Conservation (phyloP, 2,797 vertebrate species). For the Botia almorhae region DNA sequence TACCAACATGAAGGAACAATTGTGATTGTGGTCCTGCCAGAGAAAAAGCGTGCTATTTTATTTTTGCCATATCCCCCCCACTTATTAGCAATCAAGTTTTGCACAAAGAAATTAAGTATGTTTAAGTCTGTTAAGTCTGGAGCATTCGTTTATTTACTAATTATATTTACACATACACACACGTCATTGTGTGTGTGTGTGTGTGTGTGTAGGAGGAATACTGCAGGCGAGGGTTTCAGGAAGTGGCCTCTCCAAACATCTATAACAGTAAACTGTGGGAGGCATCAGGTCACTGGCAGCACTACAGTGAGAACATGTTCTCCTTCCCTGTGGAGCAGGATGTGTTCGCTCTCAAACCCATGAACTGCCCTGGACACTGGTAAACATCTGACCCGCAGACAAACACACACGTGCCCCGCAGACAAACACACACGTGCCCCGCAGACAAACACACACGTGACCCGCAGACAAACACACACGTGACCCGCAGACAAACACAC, state of each 20-base stretch:
- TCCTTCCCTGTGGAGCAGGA: conserved; percentile 92
- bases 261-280: conserved; percentile 95
- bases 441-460: not conserved
- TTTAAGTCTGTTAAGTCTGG: no score
- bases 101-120: no score
- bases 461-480: not conserved
- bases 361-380: conserved; percentile 98
- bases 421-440: not conserved
- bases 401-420: no score
- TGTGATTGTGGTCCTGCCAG: no score
- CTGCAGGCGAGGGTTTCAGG: conserved; percentile 84
- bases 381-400: conserved; percentile 58
- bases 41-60: no score
- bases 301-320: conserved; percentile 95
- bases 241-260: conserved; percentile 92
- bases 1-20: no score
- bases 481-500: not conserved
- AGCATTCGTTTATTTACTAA: no score
- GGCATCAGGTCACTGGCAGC: conserved; percentile 93
- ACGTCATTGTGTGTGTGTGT: conserved; percentile 11
- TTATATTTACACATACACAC: no score
- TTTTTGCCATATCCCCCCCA: no score
- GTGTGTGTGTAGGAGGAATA: conserved; percentile 84
- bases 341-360: conserved; percentile 92
- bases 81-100: no score